These are phyloP conservation scores for Lottia scabra DNA, from an alignment of 2,888 invertebrate genomes.

Conservation along the genomic window DNA sequence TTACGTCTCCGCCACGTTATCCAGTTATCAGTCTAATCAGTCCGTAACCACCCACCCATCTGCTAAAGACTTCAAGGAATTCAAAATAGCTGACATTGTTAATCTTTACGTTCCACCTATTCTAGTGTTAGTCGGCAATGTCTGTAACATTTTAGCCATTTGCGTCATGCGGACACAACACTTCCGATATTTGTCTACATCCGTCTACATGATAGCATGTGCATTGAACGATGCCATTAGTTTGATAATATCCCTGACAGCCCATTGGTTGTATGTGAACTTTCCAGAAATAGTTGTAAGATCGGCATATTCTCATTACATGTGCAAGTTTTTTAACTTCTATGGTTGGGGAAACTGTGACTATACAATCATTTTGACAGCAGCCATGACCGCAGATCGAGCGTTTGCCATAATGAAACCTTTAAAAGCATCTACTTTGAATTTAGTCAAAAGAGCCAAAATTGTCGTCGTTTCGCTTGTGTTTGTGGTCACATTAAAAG, in stretches of 20 bases:
- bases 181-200: slow-evolving; percentile 49
- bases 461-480: slow-evolving; percentile 14
- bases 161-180: slow-evolving; percentile 50
- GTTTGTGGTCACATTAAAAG: slow-evolving; percentile 19
- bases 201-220: slow-evolving; percentile 48
- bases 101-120: slow-evolving; percentile 47
- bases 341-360: slow-evolving; percentile 53
- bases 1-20: too few relatives aligned
- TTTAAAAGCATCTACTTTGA: slow-evolving; percentile 35
- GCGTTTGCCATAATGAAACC: slow-evolving; percentile 51
- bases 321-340: slow-evolving; percentile 57
- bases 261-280: slow-evolving; percentile 54
- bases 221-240: slow-evolving; percentile 46
- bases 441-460: slow-evolving; percentile 38
- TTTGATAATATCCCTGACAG: slow-evolving; percentile 40
- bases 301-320: slow-evolving; percentile 34
- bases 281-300: slow-evolving; percentile 40
- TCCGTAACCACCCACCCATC: not conserved
- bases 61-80: not conserved
- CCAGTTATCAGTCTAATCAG: too few relatives aligned
- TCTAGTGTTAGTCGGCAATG: slow-evolving; percentile 45
- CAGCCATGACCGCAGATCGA: slow-evolving; percentile 51
- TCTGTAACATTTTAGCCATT: slow-evolving; percentile 44
- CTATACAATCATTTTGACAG: slow-evolving; percentile 46
- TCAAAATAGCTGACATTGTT: slow-evolving; percentile 21